Evolutionary conservation across 2,888 invertebrate genomes (phyloP).

Genomic region (Mythimna pallens): DNA sequence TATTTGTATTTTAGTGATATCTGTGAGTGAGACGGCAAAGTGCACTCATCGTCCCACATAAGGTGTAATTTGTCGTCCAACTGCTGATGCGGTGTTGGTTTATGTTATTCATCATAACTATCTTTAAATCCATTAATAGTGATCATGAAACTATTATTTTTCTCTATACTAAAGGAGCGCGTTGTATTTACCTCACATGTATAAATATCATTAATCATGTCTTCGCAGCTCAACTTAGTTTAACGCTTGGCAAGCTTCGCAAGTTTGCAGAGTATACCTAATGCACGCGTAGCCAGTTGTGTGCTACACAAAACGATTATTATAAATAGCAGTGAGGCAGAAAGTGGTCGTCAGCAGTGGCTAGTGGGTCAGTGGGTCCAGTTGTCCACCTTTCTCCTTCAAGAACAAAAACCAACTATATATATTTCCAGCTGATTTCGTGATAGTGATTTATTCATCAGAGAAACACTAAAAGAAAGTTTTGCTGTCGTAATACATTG

Average conservation of each 20-base stretch:
- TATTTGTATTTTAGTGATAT: constrained; percentile 3
- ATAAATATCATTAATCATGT: constrained; percentile 36
- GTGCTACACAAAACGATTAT: constrained; percentile 57
- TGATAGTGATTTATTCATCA: constrained; percentile 72
- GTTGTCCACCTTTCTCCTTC: constrained; percentile 83
- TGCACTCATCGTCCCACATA: constrained; percentile 2
- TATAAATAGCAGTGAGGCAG: constrained; percentile 77
- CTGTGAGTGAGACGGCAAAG: neutral
- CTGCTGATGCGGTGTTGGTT: neutral
- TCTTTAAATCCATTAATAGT: constrained; percentile 5
- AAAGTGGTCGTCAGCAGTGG: constrained; percentile 81
- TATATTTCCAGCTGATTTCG: constrained; percentile 73
- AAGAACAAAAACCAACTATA: constrained; percentile 51
- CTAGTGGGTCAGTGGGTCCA: constrained; percentile 85
- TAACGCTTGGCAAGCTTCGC: constrained; percentile 7
- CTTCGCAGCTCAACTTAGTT: constrained; percentile 10
- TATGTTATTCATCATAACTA: constrained; percentile 4
- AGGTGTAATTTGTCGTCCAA: neutral
- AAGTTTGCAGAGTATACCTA: constrained; percentile 28
- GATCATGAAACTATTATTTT: constrained; percentile 21
- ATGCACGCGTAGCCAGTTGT: constrained; percentile 28
- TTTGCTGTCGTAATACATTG: constrained; percentile 62
- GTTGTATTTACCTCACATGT: constrained; percentile 6
- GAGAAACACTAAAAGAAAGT: constrained; percentile 68
- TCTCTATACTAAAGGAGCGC: neutral